These are phyloP conservation scores for Pangasianodon hypophthalmus DNA, from an alignment of 2,113 vertebrate genomes.

Conservation along the genomic window DNA sequence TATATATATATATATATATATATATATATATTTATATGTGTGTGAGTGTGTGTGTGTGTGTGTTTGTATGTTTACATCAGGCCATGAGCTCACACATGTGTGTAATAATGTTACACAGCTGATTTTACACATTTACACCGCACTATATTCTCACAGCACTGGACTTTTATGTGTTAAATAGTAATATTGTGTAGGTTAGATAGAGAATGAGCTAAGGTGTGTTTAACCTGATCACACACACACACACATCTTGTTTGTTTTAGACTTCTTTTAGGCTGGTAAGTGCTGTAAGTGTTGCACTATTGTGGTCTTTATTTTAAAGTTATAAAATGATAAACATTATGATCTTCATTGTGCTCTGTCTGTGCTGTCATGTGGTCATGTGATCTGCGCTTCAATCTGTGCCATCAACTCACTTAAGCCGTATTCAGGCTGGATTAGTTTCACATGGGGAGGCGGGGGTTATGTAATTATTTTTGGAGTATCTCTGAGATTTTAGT, in stretches of 20 bases:
- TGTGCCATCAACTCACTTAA: not conserved
- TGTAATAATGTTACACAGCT: not conserved
- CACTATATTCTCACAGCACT: not conserved
- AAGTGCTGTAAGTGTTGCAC: not conserved
- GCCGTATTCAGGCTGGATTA: not conserved
- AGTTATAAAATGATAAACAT: not conserved
- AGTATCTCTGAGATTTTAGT: not conserved
- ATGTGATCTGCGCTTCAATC: not conserved
- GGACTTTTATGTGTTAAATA: not conserved
- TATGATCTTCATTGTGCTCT: not conserved
- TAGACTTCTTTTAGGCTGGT: too few relatives aligned
- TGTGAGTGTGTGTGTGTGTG: too few relatives aligned
- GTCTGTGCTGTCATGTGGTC: not conserved
- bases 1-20: too few relatives aligned
- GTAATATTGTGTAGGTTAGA: not conserved
- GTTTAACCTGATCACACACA: not conserved
- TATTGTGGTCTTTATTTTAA: not conserved
- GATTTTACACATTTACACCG: not conserved
- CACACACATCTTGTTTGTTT: not conserved
- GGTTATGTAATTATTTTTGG: not conserved
- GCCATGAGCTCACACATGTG: conserved; percentile 4
- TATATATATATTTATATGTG: too few relatives aligned
- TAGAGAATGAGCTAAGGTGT: not conserved
- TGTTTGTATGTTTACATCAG: not conserved
- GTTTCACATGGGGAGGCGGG: not conserved